Base-by-base conservation (phyloP, 2,113 vertebrate species). In the Melanocharis versteri region DNA sequence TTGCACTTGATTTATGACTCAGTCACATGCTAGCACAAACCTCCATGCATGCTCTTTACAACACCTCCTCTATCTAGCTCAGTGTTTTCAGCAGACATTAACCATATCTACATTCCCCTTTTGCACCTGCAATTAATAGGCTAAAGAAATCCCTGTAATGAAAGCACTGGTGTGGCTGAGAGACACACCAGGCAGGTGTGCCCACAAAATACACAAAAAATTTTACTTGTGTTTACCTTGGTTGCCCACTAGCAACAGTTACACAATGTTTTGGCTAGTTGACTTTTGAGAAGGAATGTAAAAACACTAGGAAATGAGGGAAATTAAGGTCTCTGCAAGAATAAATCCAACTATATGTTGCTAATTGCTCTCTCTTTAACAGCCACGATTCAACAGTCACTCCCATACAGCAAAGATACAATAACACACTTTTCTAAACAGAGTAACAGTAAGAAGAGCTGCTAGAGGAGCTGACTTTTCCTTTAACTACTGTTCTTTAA, bases 401-500 rank as follows among this genome's bases (percentile, higher is more conserved):
- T 92, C 61, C 70, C 66, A 73, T 45, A 45, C 14, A 72, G 88
- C 54, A 54, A 87, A 83, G 82, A 70, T 83, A 64, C 10, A 83
- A 57, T 89, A 96, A 89, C 76, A 83, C 31, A 60, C 40, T 93
- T 48, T 92, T 75, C 69, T 87, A 93, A 48, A 89, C 53, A 81
- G 54, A 77, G 78, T 22, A 81, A 86, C 81, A 53, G 72, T 85
- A 83, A 96, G 90, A 96, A 91, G 94, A 96, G 57, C 71, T 82
- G 83, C 89, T 86, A 60, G 92, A 90, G 77, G 60, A 87, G 68
- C 71, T 88, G 88, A 90, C 35, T 95, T 95, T 93, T 94, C 68
- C 88, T 97, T 97, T 97, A 97, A 98, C 98, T 98, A 98, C 98
- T 98, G 98, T 98, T 98, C 96, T 97, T 97, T 96, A 97, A 97